Evolutionary conservation across 2,888 invertebrate species (phyloP), one percentile per base, ranked within the genome.

Genomic region (Mesochorus sp.): DNA sequence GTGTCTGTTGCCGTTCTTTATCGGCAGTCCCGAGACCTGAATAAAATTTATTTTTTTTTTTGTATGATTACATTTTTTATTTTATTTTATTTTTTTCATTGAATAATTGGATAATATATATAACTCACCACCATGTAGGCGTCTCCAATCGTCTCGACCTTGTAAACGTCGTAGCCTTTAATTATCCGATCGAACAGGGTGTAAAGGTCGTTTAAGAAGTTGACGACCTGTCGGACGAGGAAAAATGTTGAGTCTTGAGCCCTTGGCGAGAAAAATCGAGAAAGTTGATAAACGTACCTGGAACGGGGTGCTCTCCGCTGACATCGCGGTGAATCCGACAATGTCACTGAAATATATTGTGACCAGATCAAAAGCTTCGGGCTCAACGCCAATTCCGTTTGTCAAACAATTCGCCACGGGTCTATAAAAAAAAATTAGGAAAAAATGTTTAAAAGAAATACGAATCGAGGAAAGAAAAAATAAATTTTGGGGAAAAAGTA

Each of bases 301-400:
- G 86, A 97, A 93, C 66, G 98, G 98, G 66, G 97, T 96, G 89
- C 97, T 97, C 91, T 97, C 96, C 0, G 98, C 97, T 1, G 98
- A 98, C 95, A 98, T 97, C 66, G 96, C 94, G 70, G 98, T 98
- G 92, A 98, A 98, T 82, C 98, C 98, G 81, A 98, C 98, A 91
- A 98, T 98, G 91, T 98, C 98, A 89, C 98, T 98, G 92, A 98
- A 98, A 93, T 98, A 98, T 86, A 98, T 98, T 47, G 98, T 98
- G 81, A 98, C 98, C 81, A 95, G 94, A 92, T 97, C 97, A 91
- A 97, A 98, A 3, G 97, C 96, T 91, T 98, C 98, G 0, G 98
- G 98, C 90, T 97, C 96, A 5, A 98, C 97, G 31, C 97, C 97
- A 86, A 95, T 95, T 53, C 98, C 98, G 86, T 94, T 94, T 66